Conservation (phyloP, 53 echinoderm and acorn worm genomes). For the Actinopyga echinites region DNA sequence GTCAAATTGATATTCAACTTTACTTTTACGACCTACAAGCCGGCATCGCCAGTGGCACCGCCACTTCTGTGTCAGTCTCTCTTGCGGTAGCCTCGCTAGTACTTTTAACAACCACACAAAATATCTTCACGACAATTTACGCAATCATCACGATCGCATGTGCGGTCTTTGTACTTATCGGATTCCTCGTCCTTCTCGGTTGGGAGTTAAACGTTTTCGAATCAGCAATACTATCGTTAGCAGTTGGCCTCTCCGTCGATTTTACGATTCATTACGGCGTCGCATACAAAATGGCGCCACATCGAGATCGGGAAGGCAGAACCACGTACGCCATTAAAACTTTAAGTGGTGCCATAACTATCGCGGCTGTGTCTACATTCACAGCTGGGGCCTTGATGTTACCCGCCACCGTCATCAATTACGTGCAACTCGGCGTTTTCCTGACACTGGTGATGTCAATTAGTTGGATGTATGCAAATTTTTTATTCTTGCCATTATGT, state of each 20-base stretch:
- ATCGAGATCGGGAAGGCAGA: conserved; percentile 32
- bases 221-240: conserved; percentile 75
- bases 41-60: conserved; percentile 62
- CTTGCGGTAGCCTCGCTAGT: conserved; percentile 69
- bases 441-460: conserved; percentile 80
- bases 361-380: conserved; percentile 84
- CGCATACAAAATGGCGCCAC: conserved; percentile 78
- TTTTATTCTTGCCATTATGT: conserved; percentile 82
- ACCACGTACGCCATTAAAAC: conserved; percentile 54
- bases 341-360: conserved; percentile 69
- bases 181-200: conserved; percentile 73
- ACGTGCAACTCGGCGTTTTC: conserved; percentile 81
- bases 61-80: conserved; percentile 70
- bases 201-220: conserved; percentile 91
- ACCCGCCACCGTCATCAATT: conserved; percentile 69
- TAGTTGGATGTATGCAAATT: conserved; percentile 79
- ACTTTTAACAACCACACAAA: conserved; percentile 74
- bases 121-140: conserved; percentile 70
- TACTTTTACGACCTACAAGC: conserved; percentile 78
- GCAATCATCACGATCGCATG: conserved; percentile 84
- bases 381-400: conserved; percentile 83
- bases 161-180: conserved; percentile 76
- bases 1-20: conserved; percentile 58
- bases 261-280: conserved; percentile 95
- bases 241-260: conserved; percentile 87